Evolutionary conservation across 92 coral and sea anemone species (phyloP).

Genomic region (Diadumene lineata): DNA sequence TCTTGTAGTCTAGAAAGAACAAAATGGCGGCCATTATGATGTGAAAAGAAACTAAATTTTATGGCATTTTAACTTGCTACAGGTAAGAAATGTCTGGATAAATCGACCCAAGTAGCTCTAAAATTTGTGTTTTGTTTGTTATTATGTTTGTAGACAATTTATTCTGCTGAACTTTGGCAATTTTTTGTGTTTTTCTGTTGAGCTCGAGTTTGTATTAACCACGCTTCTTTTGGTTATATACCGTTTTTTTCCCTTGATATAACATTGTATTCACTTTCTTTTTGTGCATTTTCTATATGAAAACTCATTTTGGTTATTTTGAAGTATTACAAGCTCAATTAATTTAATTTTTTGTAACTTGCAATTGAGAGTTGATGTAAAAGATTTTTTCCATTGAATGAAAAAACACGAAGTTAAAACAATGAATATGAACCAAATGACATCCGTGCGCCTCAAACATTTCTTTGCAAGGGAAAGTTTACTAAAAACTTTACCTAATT

Average conservation of each 20-base stretch:
- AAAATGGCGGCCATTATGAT: slow-evolving; percentile 36
- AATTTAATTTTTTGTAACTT: no score
- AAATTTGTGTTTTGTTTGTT: neutral
- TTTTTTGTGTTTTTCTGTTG: neutral
- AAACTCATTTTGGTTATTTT: no score
- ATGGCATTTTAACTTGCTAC: slow-evolving; percentile 2
- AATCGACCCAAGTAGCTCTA: neutral
- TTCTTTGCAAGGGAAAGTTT: no score
- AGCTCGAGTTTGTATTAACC: neutral
- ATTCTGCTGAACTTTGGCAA: neutral
- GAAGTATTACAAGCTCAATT: no score
- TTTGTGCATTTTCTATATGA: no score
- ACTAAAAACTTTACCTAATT: no score
- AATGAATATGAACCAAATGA: no score
- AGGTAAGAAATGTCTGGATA: slow-evolving; percentile 1
- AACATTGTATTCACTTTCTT: neutral
- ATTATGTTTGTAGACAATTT: neutral
- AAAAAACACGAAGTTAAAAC: no score
- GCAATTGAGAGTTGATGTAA: no score
- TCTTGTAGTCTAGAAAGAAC: neutral
- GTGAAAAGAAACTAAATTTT: neutral
- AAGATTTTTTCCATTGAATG: no score
- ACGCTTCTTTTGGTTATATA: neutral
- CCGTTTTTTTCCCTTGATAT: neutral
- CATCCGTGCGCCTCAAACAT: no score